Evolutionary conservation across 2,797 vertebrate genomes (phyloP), one percentile per base, ranked within the genome.

Genomic region (Coregonus ussuriensis): DNA sequence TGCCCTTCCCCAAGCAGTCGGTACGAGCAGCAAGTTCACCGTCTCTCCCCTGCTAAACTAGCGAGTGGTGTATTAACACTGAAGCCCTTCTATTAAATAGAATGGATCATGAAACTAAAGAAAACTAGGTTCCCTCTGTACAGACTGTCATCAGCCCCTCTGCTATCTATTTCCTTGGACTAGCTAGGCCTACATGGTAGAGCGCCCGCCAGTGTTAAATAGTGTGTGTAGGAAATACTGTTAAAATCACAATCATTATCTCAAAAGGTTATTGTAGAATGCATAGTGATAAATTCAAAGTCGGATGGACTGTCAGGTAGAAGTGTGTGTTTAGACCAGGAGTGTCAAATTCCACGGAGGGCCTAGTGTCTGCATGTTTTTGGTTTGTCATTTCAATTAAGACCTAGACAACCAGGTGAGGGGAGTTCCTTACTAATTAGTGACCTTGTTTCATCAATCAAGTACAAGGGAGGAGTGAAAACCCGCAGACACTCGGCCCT

Each of bases 21-120:
- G 33, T 56, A 59, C 65, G 56, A 91, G 89, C 87, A 91, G 87
- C 88, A 87, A 81, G 5, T 68, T 67, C 53, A 79, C 47, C 7
- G 6, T 21, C n/a, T 29, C 7, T 47, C 74, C 37, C n/a, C n/a
- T 54, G 3, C 52, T 21, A 62, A 68, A 37, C 52, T 54, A 65
- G 59, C 25, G 33, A 83, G 70, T 54, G 69, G 75, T 71, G 53
- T 18, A 25, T 25, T 25, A 82, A 78, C 63, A 77, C n/a, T 72
- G 56, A 75, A 82, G 80, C 81, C 79, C 84, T 83, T 87, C 41
- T 47, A 47, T 47, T 47, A 9, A 47, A 47, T 6, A 37, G 35
- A 37, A 37, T 47, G 9, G 41, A 47, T 47, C 9, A 47, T 47
- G 41, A 47, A 47, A 47, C 41, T 47, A 47, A 47, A 47, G 41